Conservation (phyloP, 1,140 invertebrate genomes). For the Tyrophagus putrescentiae region DNA sequence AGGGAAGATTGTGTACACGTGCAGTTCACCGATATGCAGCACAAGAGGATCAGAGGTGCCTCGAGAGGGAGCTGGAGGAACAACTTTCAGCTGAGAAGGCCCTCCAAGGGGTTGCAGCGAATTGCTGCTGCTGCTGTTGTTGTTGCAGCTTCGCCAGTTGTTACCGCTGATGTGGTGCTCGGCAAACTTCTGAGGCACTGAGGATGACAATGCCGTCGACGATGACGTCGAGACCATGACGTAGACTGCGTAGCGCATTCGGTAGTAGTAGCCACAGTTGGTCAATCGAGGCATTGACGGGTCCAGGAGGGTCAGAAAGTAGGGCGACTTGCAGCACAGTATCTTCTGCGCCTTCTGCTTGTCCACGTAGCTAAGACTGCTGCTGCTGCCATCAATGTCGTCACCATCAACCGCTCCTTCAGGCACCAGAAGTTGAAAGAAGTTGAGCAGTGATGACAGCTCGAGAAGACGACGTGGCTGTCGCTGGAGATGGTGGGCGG, state of each 20-base stretch:
- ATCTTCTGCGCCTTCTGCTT: not conserved
- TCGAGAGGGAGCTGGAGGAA: too few relatives aligned
- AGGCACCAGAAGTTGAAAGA: not conserved
- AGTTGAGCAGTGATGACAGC: not conserved
- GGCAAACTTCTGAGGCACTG: too few relatives aligned
- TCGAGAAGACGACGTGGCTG: not conserved
- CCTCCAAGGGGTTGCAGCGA: too few relatives aligned
- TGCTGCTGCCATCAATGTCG: not conserved
- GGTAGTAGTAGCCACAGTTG: constrained; percentile 10
- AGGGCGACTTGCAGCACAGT: not conserved
- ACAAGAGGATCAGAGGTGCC: too few relatives aligned
- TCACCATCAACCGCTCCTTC: not conserved
- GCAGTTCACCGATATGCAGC: constrained; percentile 8
- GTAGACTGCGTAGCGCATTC: constrained; percentile 14
- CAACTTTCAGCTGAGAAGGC: too few relatives aligned
- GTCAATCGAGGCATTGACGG: constrained; percentile 8
- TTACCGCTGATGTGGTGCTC: too few relatives aligned
- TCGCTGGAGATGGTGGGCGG: not conserved
- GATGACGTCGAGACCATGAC: not conserved
- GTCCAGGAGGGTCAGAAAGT: constrained; percentile 5
- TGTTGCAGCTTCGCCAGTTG: too few relatives aligned
- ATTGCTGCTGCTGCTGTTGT: too few relatives aligned
- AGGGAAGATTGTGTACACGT: constrained; percentile 10
- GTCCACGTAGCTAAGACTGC: not conserved
- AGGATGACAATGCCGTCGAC: not conserved